Evolutionary conservation across 2,113 vertebrate species (phyloP), one percentile per base, ranked within the genome.

Genomic region (Gymnogyps californianus): DNA sequence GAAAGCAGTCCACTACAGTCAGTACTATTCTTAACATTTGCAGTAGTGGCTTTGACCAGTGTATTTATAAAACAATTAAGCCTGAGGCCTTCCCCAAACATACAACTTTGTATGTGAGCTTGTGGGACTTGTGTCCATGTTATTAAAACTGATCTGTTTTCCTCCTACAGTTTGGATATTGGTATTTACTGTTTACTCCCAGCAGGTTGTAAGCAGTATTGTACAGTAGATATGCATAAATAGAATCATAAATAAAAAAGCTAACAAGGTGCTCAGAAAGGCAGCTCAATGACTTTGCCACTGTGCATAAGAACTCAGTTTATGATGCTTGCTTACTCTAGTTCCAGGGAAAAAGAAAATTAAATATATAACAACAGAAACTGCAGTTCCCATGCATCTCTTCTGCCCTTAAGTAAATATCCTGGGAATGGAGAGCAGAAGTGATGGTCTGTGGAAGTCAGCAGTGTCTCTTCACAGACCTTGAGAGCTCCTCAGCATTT

Each of bases 181-280:
- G 51, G 26, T 49, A 70, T 52, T 80, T 70, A 66, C 84, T 76
- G 66, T 77, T 92, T 52, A 91, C 54, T 83, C 74, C 70, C 87
- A 91, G 52, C 12, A 84, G 77, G 74, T 22, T 85, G 61, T 76
- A 71, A 88, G 34, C 58, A 92, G 65, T 64, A 46, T n/a, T 77
- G 6, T 94, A 96, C 94, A 95, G 95, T 94, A 96, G 87, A 93
- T 78, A 83, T 22, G 65, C 92, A 96, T 93, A 92, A 91, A 95
- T 88, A 96, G 20, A 87, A 67, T 38, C 5, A 97, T 97, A 96
- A 95, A 95, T 90, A 76, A 86, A 91, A 76, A 96, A 82, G 54
- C 54, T 95, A 95, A 87, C 17, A 96, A 96, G 34, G 79, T 92
- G 84, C 94, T 96, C 90, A 90, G 84, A 94, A 95, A 91, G 57